Percentiles rank a stretch among this genome's conserved stretches.
Conservation (phyloP, 2,113 vertebrate genomes). For the Pterocles orientalis region DNA sequence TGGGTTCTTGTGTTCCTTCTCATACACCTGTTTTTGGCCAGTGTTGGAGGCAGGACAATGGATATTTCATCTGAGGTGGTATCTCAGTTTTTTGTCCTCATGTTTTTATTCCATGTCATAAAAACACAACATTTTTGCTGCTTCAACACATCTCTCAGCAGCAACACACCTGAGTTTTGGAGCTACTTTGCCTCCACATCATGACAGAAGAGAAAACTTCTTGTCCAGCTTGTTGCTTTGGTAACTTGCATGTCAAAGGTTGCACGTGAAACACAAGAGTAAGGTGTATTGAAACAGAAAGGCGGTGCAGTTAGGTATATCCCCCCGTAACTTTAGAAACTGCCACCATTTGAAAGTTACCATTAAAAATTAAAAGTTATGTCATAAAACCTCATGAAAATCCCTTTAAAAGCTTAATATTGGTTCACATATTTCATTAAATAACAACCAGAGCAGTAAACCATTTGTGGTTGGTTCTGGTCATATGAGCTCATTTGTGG, state of each 20-base stretch:
- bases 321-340: not conserved
- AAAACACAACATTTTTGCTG: not conserved
- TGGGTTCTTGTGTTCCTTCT: not conserved
- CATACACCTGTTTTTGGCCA: not conserved
- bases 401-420: not conserved
- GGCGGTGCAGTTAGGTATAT: not conserved
- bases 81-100: not conserved
- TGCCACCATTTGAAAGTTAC: not conserved
- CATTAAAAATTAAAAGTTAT: not conserved
- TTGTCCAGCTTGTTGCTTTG: not conserved
- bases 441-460: not conserved
- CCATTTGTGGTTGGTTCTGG: not conserved
- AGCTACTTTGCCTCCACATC: not conserved
- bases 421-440: not conserved
- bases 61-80: not conserved
- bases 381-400: not conserved
- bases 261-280: not conserved
- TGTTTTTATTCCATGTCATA: not conserved
- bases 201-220: not conserved
- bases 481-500: conserved; percentile 5
- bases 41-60: not conserved
- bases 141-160: not conserved
- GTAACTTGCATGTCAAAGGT: not conserved
- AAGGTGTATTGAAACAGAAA: not conserved
- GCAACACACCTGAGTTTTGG: not conserved